Evolutionary conservation across 92 coral and sea anemone species (phyloP).

Genomic region (Meandrina meandrites): DNA sequence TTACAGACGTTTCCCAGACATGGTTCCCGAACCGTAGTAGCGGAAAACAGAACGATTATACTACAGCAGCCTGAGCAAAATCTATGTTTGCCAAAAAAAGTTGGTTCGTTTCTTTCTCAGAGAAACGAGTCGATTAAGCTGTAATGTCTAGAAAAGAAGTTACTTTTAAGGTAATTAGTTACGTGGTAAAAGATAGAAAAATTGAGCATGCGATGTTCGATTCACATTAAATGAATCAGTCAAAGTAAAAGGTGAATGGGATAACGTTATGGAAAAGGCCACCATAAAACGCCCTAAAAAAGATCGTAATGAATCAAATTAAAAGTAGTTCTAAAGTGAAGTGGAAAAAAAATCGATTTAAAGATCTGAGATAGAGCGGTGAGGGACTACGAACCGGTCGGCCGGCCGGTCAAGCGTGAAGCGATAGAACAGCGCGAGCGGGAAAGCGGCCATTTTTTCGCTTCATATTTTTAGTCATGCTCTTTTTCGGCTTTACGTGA

Average conservation of each 20-base stretch:
- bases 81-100: not conserved
- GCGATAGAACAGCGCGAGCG: no score
- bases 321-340: no score
- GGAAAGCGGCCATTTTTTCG: no score
- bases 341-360: not conserved
- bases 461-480: no score
- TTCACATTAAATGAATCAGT: not conserved
- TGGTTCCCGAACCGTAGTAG: no score
- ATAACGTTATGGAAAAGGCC: not conserved
- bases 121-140: not conserved
- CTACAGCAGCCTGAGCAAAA: not conserved
- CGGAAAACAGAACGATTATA: not conserved
- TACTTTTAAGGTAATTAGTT: not conserved
- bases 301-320: not conserved
- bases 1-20: not conserved
- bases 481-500: no score
- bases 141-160: constrained; percentile 3
- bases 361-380: not conserved
- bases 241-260: not conserved
- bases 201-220: not conserved
- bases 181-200: not conserved
- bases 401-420: no score
- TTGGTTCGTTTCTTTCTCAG: not conserved
- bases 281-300: not conserved
- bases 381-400: no score